Evolutionary conservation across 2,113 vertebrate species (phyloP).

Genomic region (Scophthalmus maximus): DNA sequence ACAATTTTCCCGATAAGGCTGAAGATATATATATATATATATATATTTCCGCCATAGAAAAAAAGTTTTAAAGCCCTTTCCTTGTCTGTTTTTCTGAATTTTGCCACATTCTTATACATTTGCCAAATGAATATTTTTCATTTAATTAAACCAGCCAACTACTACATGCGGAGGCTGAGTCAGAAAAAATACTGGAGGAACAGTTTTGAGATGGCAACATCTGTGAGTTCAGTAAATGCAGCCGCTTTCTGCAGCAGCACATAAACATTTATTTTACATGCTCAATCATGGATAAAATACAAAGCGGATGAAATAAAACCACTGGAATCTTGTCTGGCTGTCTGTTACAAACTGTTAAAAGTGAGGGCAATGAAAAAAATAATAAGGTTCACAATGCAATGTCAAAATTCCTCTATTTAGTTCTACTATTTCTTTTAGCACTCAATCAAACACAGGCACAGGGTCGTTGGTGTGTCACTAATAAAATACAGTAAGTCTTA

Average conservation of each 20-base stretch:
- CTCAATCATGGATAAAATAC: slow-evolving; percentile 48
- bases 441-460: slow-evolving; percentile 25
- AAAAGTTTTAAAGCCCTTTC: background rate
- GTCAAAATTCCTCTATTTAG: too few species aligned
- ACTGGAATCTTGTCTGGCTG: background rate
- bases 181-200: slow-evolving; percentile 34
- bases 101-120: slow-evolving; percentile 11
- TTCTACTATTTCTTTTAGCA: background rate
- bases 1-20: too few species aligned
- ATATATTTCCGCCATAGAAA: background rate
- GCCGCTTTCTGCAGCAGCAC: slow-evolving; percentile 27
- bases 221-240: slow-evolving; percentile 59
- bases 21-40: too few species aligned
- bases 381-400: too few species aligned
- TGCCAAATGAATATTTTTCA: slow-evolving; percentile 23
- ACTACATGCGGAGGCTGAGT: slow-evolving; percentile 47
- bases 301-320: slow-evolving; percentile 11
- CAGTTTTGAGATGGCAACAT: slow-evolving; percentile 36
- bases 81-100: background rate
- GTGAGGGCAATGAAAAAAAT: too few species aligned
- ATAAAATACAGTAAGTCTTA: slow-evolving; percentile 30
- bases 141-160: slow-evolving; percentile 51
- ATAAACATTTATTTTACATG: slow-evolving; percentile 58
- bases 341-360: slow-evolving; percentile 15
- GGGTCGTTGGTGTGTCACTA: slow-evolving; percentile 24